Conservation (phyloP, 1,140 invertebrate genomes). For the Drosophila aff. region DNA sequence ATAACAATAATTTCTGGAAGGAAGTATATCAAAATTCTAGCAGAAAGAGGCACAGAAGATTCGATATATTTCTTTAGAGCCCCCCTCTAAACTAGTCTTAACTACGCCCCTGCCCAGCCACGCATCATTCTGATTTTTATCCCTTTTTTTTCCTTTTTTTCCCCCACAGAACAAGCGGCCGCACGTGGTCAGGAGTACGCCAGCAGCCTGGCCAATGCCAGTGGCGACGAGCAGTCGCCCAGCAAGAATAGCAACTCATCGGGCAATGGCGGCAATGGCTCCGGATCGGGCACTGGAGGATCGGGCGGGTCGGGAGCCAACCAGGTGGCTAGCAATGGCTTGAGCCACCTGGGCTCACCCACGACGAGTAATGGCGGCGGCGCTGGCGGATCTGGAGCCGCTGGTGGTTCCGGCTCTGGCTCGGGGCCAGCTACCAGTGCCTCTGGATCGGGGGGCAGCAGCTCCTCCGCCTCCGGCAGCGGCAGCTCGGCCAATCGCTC, state of each 20-base stretch:
- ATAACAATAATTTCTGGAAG: not conserved
- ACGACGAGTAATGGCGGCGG: slow-evolving; percentile 38
- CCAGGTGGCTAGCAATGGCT: slow-evolving; percentile 46
- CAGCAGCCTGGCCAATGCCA: slow-evolving; percentile 71
- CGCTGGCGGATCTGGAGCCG: slow-evolving; percentile 1
- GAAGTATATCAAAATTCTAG: no score
- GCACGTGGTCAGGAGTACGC: slow-evolving; percentile 78
- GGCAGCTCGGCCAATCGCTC: slow-evolving; percentile 38
- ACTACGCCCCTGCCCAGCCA: not conserved
- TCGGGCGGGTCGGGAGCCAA: slow-evolving; percentile 11
- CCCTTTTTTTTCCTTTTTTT: slow-evolving; percentile 10
- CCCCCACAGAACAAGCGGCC: slow-evolving; percentile 70
- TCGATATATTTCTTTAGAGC: no score
- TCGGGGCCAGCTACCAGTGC: slow-evolving; percentile 1
- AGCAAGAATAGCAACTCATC: slow-evolving; percentile 52
- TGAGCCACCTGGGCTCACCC: slow-evolving; percentile 24
- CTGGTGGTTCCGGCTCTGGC: not conserved
- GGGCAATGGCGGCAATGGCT: slow-evolving; percentile 13
- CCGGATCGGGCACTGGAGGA: slow-evolving; percentile 5
- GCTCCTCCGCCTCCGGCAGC: slow-evolving; percentile 16
- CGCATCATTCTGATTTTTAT: not conserved
- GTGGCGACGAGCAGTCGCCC: slow-evolving; percentile 76
- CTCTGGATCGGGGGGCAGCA: slow-evolving; percentile 14
- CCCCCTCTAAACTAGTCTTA: not conserved
- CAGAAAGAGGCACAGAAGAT: no score